Base-by-base conservation (phyloP, 2,113 vertebrate genomes). In the Corythornis vintsioides region DNA sequence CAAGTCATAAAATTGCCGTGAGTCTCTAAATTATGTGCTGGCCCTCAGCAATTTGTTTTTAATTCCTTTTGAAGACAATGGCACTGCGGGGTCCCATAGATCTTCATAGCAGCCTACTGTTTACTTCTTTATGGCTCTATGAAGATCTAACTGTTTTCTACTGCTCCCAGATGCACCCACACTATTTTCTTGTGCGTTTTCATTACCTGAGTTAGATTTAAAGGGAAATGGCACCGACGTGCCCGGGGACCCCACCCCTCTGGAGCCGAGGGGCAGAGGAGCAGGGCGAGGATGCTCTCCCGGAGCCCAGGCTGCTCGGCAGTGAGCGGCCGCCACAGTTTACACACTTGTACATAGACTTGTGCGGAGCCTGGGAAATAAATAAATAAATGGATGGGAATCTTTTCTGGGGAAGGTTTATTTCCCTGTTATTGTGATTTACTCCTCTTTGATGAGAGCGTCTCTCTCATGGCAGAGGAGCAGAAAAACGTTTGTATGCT, bases 1-100 rank as follows among this genome's bases (percentile, higher is more conserved):
- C 98, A 98, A 99, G 99, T 99, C 98, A 99, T 99, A 99, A 99
- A 99, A 99, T 99, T 99, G 99, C 98, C 98, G 98, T 97, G 97
- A 99, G 98, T 99, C 98, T 99, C 98, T 98, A 98, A 99, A 99
- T 99, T 98, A 99, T 99, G 98, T 98, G 98, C 97, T 98, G 98
- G 98, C 99, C 98, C 98, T 98, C 97, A 98, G 99, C 98, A 99
- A 98, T 99, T 99, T 99, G 98, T 99, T 99, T 99, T 99, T 99
- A 99, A 99, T 99, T 99, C 98, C 98, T 98, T 98, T 98, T 98
- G 98, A 98, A 99, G 98, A 99, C 98, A 99, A 98, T 98, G 98
- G 98, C 98, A 98, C 98, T 98, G 97, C 96, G 96, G 98, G 99
- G 98, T 97, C 98, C 98, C 97, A 98, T 99, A 98, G 97, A 98